These are phyloP conservation scores for Andrena bicolor DNA, from an alignment of 2,888 invertebrate species.

Conservation along the genomic window DNA sequence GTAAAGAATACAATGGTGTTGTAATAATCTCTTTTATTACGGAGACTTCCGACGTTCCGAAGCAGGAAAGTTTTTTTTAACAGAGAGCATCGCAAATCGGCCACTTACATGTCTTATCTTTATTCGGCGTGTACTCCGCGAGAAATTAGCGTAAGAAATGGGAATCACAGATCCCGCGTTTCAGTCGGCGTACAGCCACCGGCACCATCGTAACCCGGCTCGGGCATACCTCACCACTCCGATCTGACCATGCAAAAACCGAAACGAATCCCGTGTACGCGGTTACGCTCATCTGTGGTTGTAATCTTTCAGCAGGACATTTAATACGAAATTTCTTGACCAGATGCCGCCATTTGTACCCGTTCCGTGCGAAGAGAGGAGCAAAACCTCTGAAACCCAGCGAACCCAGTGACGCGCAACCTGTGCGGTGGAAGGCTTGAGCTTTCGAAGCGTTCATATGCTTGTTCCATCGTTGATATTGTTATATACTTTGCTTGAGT, in stretches of 20 bases:
- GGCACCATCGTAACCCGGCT: constrained; percentile 75
- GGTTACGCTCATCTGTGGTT: constrained; percentile 23
- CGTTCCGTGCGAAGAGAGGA: neutral
- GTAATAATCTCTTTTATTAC: neutral
- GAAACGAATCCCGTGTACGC: constrained; percentile 40
- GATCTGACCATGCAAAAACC: constrained; percentile 41
- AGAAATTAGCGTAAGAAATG: constrained; percentile 24
- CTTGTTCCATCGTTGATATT: no score
- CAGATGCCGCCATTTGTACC: constrained; percentile 65
- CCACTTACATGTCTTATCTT: constrained; percentile 54
- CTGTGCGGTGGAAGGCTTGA: neutral
- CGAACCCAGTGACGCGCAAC: constrained; percentile 37
- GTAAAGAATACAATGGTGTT: neutral
- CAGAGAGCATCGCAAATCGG: constrained; percentile 16
- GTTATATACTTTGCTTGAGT: no score
- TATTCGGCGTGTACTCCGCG: constrained; percentile 4
- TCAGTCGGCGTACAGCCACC: constrained; percentile 76
- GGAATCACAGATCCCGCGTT: constrained; percentile 54
- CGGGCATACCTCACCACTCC: constrained; percentile 30
- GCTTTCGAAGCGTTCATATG: neutral
- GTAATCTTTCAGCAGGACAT: constrained; percentile 2
- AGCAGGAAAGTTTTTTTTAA: constrained; percentile 2
- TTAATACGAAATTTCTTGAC: constrained; percentile 39
- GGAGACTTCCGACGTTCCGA: neutral
- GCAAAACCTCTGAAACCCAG: neutral